These are phyloP conservation scores for Meghimatium bilineatum DNA, from an alignment of 2,888 invertebrate species.

Conservation along the genomic window DNA sequence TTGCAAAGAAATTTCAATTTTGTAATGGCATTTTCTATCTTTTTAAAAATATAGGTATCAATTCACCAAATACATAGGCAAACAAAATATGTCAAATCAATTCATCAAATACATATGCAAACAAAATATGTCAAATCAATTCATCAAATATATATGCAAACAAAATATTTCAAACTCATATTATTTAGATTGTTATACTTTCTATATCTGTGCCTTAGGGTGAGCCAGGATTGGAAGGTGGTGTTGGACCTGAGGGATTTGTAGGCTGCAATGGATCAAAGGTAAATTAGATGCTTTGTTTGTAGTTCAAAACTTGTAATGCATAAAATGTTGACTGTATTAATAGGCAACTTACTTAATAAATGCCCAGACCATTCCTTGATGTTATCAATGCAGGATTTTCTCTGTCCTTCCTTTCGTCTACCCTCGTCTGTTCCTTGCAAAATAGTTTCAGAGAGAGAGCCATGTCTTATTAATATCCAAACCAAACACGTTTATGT, in stretches of 20 bases:
- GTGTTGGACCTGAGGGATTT: slow-evolving; percentile 68
- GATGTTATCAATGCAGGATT: too few species aligned
- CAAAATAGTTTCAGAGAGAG: too few species aligned
- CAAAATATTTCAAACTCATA: background rate
- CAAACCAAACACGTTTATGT: too few species aligned
- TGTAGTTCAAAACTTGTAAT: background rate
- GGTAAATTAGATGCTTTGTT: slow-evolving; percentile 57
- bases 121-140: background rate
- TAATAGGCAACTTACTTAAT: too few species aligned
- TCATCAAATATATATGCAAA: background rate
- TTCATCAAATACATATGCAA: background rate
- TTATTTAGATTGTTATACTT: background rate
- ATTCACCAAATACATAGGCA: background rate
- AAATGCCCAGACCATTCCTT: too few species aligned
- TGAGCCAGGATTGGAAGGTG: slow-evolving; percentile 70
- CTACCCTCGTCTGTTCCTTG: too few species aligned
- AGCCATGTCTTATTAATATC: too few species aligned
- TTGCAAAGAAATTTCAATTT: too few species aligned
- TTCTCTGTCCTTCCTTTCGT: too few species aligned
- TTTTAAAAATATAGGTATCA: background rate
- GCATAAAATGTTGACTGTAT: too few species aligned
- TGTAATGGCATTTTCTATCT: too few species aligned
- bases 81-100: background rate
- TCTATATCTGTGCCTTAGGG: slow-evolving; percentile 61
- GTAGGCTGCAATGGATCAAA: slow-evolving; percentile 75